Evolutionary conservation across 2,797 vertebrate species (phyloP).

Genomic region (Helostoma temminkii): DNA sequence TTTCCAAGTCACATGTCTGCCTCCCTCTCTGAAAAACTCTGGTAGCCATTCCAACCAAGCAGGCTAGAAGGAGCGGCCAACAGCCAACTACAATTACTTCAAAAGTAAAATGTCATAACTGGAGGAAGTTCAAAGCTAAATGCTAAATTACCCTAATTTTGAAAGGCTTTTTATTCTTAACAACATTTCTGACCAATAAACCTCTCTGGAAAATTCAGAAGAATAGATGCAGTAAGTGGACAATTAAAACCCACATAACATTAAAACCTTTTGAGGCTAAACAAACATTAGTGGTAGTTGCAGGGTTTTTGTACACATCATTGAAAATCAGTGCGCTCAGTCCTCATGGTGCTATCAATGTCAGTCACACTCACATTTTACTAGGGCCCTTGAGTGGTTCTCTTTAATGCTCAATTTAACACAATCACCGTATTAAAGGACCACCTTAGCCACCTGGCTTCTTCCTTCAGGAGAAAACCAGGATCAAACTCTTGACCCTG

Average conservation of each 20-base stretch:
- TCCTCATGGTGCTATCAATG: conserved; percentile 78
- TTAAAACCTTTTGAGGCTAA: conserved; percentile 41
- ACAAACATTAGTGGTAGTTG: conserved; percentile 34
- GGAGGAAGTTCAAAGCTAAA: conserved; percentile 21
- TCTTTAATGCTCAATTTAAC: conserved; percentile 82
- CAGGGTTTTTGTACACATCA: conserved; percentile 40
- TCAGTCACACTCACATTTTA: conserved; percentile 72
- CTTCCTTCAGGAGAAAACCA: conserved; percentile 58
- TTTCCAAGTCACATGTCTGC: conserved; percentile 48
- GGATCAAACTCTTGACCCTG: conserved; percentile 67
- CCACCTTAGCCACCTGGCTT: conserved; percentile 64
- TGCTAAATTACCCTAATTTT: not conserved
- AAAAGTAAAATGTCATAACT: conserved; percentile 21
- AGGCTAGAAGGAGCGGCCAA: conserved; percentile 10
- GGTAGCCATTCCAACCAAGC: conserved; percentile 18
- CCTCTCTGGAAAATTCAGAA: conserved; percentile 20
- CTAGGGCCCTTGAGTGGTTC: conserved; percentile 65
- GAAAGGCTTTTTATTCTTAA: too few relatives aligned
- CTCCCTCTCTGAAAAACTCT: conserved; percentile 58
- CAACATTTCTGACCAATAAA: conserved; percentile 24
- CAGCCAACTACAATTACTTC: conserved; percentile 28
- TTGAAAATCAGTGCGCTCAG: conserved; percentile 35
- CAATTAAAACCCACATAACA: conserved; percentile 38
- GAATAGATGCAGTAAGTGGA: conserved; percentile 23
- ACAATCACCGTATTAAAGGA: conserved; percentile 74